phyloP scores from a whole-genome alignment of 1,140 invertebrate genomes.

The Drosophila teissieri region DNA sequence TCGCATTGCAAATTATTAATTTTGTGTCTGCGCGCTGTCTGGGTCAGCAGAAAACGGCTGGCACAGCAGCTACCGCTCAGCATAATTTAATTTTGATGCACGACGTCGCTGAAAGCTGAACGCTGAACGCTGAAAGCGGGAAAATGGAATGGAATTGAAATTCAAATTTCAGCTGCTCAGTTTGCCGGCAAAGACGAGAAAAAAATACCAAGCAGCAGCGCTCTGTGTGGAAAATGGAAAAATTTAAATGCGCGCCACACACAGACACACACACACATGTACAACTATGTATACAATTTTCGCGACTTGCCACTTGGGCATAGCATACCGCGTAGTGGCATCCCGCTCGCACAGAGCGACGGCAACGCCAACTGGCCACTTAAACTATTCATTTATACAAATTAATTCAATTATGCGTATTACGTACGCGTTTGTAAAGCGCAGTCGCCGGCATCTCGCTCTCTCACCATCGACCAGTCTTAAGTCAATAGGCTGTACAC shows the following conservation, averaged over 20 bases:
- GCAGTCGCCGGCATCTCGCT: constrained; percentile 72
- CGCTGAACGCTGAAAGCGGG: constrained; percentile 23
- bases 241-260: constrained; percentile 75
- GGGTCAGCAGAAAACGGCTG: constrained; percentile 64
- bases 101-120: constrained; percentile 38
- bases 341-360: constrained; percentile 51
- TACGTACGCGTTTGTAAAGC: constrained; percentile 81
- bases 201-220: constrained; percentile 18
- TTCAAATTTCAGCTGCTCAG: constrained; percentile 72
- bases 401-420: constrained; percentile 84
- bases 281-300: constrained; percentile 34
- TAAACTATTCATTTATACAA: constrained; percentile 84
- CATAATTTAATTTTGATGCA: constrained; percentile 81
- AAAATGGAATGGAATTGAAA: constrained; percentile 71
- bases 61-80: constrained; percentile 55
- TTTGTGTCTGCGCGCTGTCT: constrained; percentile 79
- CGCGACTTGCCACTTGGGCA: constrained; percentile 32
- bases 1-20: constrained; percentile 69
- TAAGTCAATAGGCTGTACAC: constrained; percentile 15
- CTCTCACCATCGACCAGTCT: constrained; percentile 16
- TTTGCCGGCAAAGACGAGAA: constrained; percentile 25
- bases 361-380: constrained; percentile 62
- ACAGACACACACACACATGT: constrained; percentile 24
- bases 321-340: background rate
- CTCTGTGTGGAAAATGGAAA: constrained; percentile 66